Percentiles rank a stretch among this genome's conserved stretches.
phyloP scores from a whole-genome alignment of 2,888 invertebrate species.

The Desoria tigrina region DNA sequence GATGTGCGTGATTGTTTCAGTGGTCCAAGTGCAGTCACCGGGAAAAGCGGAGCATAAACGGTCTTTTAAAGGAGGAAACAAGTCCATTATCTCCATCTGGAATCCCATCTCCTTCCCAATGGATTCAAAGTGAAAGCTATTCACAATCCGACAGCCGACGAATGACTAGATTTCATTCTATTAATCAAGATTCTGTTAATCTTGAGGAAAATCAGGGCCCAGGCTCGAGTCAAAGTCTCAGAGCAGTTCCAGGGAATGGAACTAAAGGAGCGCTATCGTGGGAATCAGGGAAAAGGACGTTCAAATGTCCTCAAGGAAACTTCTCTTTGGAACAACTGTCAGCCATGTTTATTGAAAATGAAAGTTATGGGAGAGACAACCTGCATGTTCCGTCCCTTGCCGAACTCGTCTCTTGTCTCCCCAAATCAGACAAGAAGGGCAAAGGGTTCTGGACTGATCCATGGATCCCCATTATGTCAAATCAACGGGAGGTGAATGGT shows the following conservation, averaged over 20 bases:
- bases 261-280: too few species aligned
- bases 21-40: constrained; percentile 33
- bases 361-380: too few species aligned
- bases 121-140: not conserved
- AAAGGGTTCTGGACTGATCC: constrained; percentile 18
- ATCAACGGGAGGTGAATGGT: constrained; percentile 7
- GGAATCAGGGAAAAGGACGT: not conserved
- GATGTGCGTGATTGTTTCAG: constrained; percentile 22
- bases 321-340: constrained; percentile 26
- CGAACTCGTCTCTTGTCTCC: constrained; percentile 33
- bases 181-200: constrained; percentile 8
- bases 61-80: not conserved
- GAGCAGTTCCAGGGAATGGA: not conserved
- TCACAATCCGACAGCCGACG: constrained; percentile 7
- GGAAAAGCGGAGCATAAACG: constrained; percentile 10
- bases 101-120: not conserved
- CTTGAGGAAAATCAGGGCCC: not conserved
- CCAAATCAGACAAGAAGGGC: constrained; percentile 15
- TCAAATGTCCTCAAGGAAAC: constrained; percentile 8
- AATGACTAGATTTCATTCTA: constrained; percentile 12
- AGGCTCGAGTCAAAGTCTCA: not conserved
- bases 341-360: constrained; percentile 19
- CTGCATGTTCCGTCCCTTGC: constrained; percentile 15
- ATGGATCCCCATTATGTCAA: constrained; percentile 25
- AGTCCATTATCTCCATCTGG: not conserved